phyloP scores from a whole-genome alignment of 2,113 vertebrate species.

The Tachuris rubrigastra region DNA sequence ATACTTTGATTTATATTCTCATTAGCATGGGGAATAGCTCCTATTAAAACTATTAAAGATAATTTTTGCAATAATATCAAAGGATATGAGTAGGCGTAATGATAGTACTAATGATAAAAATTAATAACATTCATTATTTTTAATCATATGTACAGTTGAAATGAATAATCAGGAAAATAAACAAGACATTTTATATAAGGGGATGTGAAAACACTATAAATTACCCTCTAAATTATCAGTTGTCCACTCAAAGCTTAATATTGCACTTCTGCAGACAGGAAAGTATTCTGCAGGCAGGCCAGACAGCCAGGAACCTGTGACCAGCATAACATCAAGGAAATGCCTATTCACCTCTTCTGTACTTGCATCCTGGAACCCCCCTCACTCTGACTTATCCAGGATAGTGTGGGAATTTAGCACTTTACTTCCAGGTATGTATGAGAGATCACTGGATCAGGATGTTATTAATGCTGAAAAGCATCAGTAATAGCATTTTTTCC shows the following conservation, averaged over 20 bases:
- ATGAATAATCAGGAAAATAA: constrained; percentile 64
- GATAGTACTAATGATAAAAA: constrained; percentile 38
- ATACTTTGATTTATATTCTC: constrained; percentile 57
- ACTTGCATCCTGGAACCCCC: background rate
- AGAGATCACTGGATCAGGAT: background rate
- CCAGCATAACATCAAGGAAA: background rate
- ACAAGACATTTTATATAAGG: constrained; percentile 27
- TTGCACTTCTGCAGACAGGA: background rate
- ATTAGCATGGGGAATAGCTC: constrained; percentile 43
- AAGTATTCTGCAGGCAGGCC: background rate
- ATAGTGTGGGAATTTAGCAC: background rate
- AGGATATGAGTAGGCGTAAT: constrained; percentile 58
- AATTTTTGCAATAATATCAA: constrained; percentile 61
- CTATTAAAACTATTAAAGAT: constrained; percentile 63
- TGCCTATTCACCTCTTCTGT: background rate
- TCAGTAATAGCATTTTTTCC: background rate
- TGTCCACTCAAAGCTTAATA: constrained; percentile 5
- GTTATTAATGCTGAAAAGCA: background rate
- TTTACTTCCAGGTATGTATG: background rate
- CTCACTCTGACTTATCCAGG: background rate
- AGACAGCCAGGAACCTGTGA: background rate
- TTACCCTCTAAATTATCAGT: background rate
- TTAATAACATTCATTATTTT: constrained; percentile 66
- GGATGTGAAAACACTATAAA: background rate
- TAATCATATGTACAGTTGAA: constrained; percentile 57